Evolutionary conservation across 2,113 vertebrate genomes (phyloP).

Genomic region (Cottus gobio): DNA sequence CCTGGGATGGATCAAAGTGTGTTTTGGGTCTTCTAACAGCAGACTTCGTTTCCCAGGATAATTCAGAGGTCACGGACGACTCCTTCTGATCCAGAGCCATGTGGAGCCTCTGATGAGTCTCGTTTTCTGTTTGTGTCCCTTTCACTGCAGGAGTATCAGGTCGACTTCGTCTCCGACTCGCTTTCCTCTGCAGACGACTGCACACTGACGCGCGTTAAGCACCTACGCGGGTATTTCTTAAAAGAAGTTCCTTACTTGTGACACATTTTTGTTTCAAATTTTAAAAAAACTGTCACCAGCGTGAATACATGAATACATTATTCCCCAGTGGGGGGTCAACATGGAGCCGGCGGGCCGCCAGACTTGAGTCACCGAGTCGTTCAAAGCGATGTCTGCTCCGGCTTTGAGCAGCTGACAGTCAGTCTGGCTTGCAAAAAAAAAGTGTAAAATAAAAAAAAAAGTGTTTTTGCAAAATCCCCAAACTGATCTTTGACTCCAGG

Average conservation of each 20-base stretch:
- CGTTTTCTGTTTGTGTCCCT: neutral
- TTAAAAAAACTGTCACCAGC: no score
- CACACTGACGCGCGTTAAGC: no score
- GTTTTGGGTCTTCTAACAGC: conserved; percentile 2
- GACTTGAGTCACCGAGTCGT: no score
- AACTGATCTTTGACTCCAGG: neutral
- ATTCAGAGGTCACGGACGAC: neutral
- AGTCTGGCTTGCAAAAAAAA: no score
- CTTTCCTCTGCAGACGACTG: neutral
- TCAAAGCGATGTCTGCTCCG: neutral
- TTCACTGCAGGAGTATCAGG: neutral
- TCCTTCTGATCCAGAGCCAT: neutral
- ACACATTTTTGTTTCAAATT: no score
- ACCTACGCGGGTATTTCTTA: no score
- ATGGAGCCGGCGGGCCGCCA: no score
- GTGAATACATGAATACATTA: no score
- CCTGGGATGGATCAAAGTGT: neutral
- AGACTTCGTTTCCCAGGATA: no score
- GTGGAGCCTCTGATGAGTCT: neutral
- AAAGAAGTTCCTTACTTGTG: no score
- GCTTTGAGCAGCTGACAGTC: neutral
- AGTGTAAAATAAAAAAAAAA: neutral
- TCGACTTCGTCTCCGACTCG: neutral
- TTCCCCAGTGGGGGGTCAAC: neutral
- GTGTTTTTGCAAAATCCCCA: neutral